Evolutionary conservation across 2,888 invertebrate species (phyloP), one percentile per base, ranked within the genome.

Genomic region (Tridacna crocea): DNA sequence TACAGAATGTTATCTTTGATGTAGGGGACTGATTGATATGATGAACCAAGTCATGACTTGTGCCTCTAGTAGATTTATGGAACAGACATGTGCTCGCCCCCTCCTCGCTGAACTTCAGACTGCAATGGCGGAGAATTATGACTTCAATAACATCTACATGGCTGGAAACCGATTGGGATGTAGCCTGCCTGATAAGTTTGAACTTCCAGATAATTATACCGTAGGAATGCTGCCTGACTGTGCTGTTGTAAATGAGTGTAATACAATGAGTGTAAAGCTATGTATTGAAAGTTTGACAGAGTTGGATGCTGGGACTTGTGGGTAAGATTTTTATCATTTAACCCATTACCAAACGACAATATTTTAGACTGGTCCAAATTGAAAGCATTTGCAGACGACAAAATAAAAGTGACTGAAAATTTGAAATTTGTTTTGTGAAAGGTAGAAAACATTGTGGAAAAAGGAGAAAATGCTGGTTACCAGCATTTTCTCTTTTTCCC

Each of bases 121-220:
- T 0, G 15, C 17, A 2, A 3, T 70, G 22, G 24, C 51, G 2
- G 51, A 70, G 15, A 70, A 51, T 17, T 22, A 70, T 22, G 26
- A 24, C 12, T 70, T 70, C 51, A 48, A 26, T 13, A 24, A 24
- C 3, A 51, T 70, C 15, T 70, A 70, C n/a, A 24, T 51, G 24
- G 48, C 70, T 22, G 24, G 15, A 10, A 22, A 17, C 6, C 63
- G 60, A 55, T 22, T 55, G 13, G 26, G 58, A 10, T 82, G 72
- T 46, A 19, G 63, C 1, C 17, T 75, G 11, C 76, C 72, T 63
- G 60, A 19, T n/a, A 73, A 61, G 3, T 13, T 76, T 24, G 61
- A 27, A 0, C 65, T 85, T 19, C 85, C 85, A 0, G 77, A 74
- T 0, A 79, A 60, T 13, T 84, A 84, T 75, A 77, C 79, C 15